A percentile compares a stretch with the other conserved stretches of the same genome.
Evolutionary conservation across 2,797 vertebrate genomes (phyloP).

Genomic region (Garrulus glandarius): DNA sequence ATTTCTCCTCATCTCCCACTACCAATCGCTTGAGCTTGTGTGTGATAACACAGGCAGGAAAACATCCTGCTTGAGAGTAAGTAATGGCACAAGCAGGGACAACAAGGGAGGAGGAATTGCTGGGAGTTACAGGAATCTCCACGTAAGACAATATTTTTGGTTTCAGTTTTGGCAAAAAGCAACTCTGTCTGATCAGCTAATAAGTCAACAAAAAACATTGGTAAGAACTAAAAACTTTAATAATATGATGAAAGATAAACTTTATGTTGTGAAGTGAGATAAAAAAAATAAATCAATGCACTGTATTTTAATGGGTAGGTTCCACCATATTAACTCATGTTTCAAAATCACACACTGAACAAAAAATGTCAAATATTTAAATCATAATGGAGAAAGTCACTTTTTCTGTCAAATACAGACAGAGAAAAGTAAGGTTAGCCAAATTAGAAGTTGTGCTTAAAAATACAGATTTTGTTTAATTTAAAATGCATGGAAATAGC

Average conservation of each 20-base stretch:
- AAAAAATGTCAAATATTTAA: neutral
- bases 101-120: neutral
- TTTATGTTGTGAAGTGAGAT: neutral
- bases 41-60: neutral
- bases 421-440: neutral
- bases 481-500: neutral
- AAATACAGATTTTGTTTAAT: neutral
- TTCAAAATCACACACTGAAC: neutral
- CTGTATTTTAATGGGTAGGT: neutral
- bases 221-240: neutral
- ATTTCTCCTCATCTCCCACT: slow-evolving; percentile 16
- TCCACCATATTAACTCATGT: neutral
- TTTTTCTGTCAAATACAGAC: neutral
- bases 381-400: neutral
- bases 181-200: neutral
- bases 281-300: neutral
- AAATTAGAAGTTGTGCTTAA: neutral
- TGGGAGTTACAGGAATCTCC: neutral
- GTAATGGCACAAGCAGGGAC: neutral
- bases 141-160: neutral
- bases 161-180: neutral
- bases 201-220: neutral
- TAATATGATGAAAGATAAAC: neutral
- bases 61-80: neutral
- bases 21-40: neutral